Evolutionary conservation across 2,113 vertebrate species (phyloP).

Genomic region (Atrichornis clamosus): DNA sequence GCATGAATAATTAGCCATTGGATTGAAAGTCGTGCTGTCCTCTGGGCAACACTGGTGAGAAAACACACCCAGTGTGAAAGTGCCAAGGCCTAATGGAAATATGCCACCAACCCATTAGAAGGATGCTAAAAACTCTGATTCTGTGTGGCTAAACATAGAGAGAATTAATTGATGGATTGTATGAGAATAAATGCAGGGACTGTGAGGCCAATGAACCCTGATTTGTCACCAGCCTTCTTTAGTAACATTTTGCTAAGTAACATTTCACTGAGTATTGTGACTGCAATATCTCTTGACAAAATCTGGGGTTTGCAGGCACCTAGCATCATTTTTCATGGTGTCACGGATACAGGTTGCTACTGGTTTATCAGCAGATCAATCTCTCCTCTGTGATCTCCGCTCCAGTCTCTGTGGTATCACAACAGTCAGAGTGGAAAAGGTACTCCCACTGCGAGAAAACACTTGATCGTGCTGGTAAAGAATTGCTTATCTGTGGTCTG

Average conservation of each 20-base stretch:
- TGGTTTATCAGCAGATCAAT: neutral
- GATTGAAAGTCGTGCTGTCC: neutral
- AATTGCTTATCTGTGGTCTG: neutral
- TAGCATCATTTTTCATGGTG: neutral
- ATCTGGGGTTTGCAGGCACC: neutral
- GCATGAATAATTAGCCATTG: neutral
- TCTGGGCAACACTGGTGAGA: neutral
- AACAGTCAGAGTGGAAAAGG: neutral
- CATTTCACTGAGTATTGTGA: neutral
- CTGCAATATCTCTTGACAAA: neutral
- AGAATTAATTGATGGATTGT: neutral
- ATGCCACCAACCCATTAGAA: neutral
- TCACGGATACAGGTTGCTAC: neutral
- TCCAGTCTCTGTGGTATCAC: neutral
- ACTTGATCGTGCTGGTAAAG: neutral
- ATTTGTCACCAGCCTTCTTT: neutral
- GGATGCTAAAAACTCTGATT: neutral
- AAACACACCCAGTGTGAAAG: accelerated
- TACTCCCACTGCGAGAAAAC: neutral
- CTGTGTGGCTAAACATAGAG: neutral
- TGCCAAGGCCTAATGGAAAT: neutral
- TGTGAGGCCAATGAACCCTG: neutral
- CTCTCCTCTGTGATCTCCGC: neutral
- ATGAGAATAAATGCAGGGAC: neutral
- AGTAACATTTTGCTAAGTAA: neutral